Evolutionary conservation across 1,140 invertebrate genomes (phyloP), one percentile per base, ranked within the genome.

Genomic region (Meloidogyne hapla): DNA sequence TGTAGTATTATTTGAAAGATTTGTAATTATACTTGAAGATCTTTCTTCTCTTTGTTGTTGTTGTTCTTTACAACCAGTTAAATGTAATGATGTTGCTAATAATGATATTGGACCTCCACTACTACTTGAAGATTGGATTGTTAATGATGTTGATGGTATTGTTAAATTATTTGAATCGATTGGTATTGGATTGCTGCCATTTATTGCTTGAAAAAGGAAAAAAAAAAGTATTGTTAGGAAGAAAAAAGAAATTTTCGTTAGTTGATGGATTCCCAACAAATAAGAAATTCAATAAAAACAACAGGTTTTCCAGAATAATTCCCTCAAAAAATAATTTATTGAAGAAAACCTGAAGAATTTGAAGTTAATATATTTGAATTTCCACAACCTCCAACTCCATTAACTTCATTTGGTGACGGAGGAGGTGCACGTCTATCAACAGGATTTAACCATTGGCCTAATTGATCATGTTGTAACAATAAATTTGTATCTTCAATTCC

Each of bases 371-470:
- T 56, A 56, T n/a, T 21, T 8, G 18, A 1, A 56, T 56, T 56
- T n/a, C 18, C 48, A 56, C 18, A 2, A 6, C n/a, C 12, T n/a
- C 18, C 48, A 48, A 48, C 3, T 18, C 45, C 45, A 56, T n/a
- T 56, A 56, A 6, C n/a, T n/a, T 56, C 48, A 56, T 56, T 56
- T 5, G 48, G 71, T 38, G 71, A 73, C 38, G 71, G n/a, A 12
- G 71, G 48, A 12, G 75, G 75, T 25, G 75, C 75, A 25, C 61
- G 56, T 65, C 75, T 40, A 48, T 74, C 75, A 9, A 66, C 69
- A 18, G 75, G 75, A 62, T 77, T 77, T 42, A 77, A 25, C 28
- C 42, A 73, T 40, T 73, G 56, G 8, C 48, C 71, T 40, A 73
- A 73, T 63, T 73, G 71, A 13, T 73, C 71, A 28, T 48, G 40